These are phyloP conservation scores for Synanthedon vespiformis DNA, from an alignment of 2,888 invertebrate genomes.

Conservation along the genomic window DNA sequence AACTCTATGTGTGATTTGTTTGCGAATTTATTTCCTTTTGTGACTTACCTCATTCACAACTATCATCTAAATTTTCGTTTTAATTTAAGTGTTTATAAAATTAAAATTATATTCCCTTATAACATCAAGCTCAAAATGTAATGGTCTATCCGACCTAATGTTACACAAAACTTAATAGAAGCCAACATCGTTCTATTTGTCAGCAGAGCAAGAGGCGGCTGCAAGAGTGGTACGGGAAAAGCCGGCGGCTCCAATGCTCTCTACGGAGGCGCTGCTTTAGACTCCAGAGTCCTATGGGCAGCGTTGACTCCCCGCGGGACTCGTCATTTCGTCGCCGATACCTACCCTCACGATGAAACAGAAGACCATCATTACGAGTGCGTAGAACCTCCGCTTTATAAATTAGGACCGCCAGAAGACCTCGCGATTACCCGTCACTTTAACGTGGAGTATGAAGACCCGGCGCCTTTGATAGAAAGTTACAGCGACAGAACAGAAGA, in stretches of 20 bases:
- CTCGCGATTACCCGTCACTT: constrained; percentile 78
- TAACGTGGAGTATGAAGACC: constrained; percentile 86
- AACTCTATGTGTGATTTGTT: too few species aligned
- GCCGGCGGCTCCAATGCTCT: constrained; percentile 57
- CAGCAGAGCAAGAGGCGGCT: constrained; percentile 53
- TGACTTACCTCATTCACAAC: too few species aligned
- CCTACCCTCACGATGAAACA: constrained; percentile 72
- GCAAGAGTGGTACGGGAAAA: constrained; percentile 69
- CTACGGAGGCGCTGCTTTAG: constrained; percentile 67
- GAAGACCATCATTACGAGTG: constrained; percentile 80
- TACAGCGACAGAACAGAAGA: constrained; percentile 71
- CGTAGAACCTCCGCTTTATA: constrained; percentile 71
- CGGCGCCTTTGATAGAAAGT: constrained; percentile 79
- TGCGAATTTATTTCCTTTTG: too few species aligned
- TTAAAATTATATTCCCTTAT: too few species aligned
- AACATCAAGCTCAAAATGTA: too few species aligned
- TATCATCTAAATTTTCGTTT: too few species aligned
- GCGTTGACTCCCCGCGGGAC: constrained; percentile 86
- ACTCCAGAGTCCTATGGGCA: constrained; percentile 83
- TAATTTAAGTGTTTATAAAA: too few species aligned
- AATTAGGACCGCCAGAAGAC: constrained; percentile 60
- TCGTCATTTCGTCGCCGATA: constrained; percentile 79
- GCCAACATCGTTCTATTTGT: not conserved
- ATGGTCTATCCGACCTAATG: too few species aligned
- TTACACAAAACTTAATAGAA: too few species aligned